These are phyloP conservation scores for Sebastes taczanowskii DNA, from an alignment of 2,797 vertebrate species.

Conservation along the genomic window DNA sequence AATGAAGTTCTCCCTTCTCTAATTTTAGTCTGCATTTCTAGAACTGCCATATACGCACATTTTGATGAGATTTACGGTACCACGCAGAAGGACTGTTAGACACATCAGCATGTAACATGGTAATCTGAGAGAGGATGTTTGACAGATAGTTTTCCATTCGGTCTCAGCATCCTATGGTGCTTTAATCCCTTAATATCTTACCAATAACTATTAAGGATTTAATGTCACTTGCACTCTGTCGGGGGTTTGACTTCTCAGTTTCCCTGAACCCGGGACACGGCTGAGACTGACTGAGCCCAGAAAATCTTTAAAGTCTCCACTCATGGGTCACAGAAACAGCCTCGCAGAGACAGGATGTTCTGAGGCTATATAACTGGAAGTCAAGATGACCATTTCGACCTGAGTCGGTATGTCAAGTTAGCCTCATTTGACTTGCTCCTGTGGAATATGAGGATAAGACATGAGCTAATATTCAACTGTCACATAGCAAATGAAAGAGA, in stretches of 20 bases:
- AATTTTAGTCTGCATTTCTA: slow-evolving; percentile 56
- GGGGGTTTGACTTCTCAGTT: slow-evolving; percentile 50
- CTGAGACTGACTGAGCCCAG: slow-evolving; percentile 64
- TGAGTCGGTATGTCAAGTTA: slow-evolving; percentile 39
- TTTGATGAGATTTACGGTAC: slow-evolving; percentile 68
- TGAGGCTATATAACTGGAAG: slow-evolving; percentile 42
- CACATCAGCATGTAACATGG: slow-evolving; percentile 63
- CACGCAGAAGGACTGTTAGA: slow-evolving; percentile 40
- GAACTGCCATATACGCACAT: slow-evolving; percentile 64
- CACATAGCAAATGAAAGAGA: not conserved
- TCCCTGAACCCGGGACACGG: slow-evolving; percentile 45
- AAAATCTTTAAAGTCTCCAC: slow-evolving; percentile 70
- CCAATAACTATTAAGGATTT: slow-evolving; percentile 80
- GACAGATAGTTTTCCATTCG: slow-evolving; percentile 67
- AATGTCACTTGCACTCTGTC: slow-evolving; percentile 69
- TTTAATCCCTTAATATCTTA: slow-evolving; percentile 79
- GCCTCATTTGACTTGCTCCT: slow-evolving; percentile 33
- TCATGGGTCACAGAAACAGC: slow-evolving; percentile 58
- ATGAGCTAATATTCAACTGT: not conserved
- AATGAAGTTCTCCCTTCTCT: slow-evolving; percentile 58
- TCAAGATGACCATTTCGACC: slow-evolving; percentile 50
- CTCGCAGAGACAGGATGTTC: slow-evolving; percentile 50
- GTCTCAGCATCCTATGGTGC: slow-evolving; percentile 52
- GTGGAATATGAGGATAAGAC: slow-evolving; percentile 3
- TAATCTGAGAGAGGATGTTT: slow-evolving; percentile 71